phyloP scores from a whole-genome alignment of 2,113 vertebrate genomes.

The Trochalopteron elliotii region DNA sequence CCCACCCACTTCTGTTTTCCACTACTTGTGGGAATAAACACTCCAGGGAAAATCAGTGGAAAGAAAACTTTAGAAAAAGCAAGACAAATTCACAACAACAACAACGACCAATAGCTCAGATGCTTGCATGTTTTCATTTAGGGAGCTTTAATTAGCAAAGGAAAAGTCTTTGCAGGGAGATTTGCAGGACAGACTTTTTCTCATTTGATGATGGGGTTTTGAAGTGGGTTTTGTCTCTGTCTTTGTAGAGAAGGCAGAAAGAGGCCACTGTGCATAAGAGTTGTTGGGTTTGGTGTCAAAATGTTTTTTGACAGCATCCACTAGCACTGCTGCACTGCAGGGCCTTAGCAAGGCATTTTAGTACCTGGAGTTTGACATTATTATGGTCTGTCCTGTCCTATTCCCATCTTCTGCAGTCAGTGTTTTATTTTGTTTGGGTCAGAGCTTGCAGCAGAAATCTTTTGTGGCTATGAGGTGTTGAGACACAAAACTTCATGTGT shows the following conservation, averaged over 20 bases:
- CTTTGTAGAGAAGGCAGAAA: neutral
- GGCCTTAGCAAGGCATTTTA: neutral
- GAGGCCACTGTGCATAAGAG: neutral
- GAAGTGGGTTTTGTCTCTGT: neutral
- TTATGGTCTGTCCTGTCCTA: neutral
- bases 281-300: neutral
- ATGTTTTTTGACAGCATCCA: neutral
- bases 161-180: slow-evolving; percentile 47
- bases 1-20: slow-evolving; percentile 23
- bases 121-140: slow-evolving; percentile 42
- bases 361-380: neutral
- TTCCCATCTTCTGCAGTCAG: neutral
- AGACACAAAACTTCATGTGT: neutral
- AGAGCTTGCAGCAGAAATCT: neutral
- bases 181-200: slow-evolving; percentile 31
- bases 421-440: neutral
- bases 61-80: slow-evolving; percentile 54
- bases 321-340: neutral
- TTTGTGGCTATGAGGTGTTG: neutral
- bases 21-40: slow-evolving; percentile 49
- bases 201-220: slow-evolving; percentile 20
- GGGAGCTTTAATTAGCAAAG: slow-evolving; percentile 58
- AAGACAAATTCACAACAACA: slow-evolving; percentile 37
- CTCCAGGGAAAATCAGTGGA: slow-evolving; percentile 23
- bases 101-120: slow-evolving; percentile 32